Base-by-base conservation (phyloP, 2,888 invertebrate genomes). In the Deilephila elpenor region DNA sequence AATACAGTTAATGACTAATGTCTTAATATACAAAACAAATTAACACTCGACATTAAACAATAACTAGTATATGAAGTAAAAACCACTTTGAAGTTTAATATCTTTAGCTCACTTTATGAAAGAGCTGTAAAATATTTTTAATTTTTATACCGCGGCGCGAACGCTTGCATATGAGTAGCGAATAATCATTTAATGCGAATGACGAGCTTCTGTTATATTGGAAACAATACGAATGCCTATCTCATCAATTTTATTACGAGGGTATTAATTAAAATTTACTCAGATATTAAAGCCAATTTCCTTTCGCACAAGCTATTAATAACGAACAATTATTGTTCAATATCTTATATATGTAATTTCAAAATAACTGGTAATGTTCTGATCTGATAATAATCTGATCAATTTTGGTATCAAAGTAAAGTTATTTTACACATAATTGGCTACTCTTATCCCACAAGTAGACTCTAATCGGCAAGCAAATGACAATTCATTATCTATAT, bases 1-100 rank as follows among this genome's bases (percentile, higher is more conserved):
- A 17, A 14, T 4, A 51, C 20, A 51, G 51, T 14, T 44, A 6
- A 67, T 51, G 37, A 51, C 17, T 44, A 6, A 67, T 51, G 37
- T 67, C 17, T 51, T 51, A 56, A 56, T 56, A 14, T 17, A 37
- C 64, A 44, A 51, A n/a, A 67, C 44, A 25, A 6, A 19, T 25
- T 17, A 67, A n/a, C 14, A 25, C 14, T 20, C 11, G 17, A 17
- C 67, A 67, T 44, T 67, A 51, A 67, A 67, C 67, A 67, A 67
- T 51, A 32, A 4, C 32, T 32, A 51, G 25, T 67, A 17, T 14
- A 17, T 17, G 20, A 5, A 64, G 37, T 62, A 44, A 51, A 67
- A 51, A 51, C 19, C 51, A 5, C 67, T 67, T 67, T 67, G 67
- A 67, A 51, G 67, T 67, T 67, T 67, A 51, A 17, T 67, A 67